Evolutionary conservation across 1,140 invertebrate species (phyloP).

Genomic region (Marisa cornuarietis): DNA sequence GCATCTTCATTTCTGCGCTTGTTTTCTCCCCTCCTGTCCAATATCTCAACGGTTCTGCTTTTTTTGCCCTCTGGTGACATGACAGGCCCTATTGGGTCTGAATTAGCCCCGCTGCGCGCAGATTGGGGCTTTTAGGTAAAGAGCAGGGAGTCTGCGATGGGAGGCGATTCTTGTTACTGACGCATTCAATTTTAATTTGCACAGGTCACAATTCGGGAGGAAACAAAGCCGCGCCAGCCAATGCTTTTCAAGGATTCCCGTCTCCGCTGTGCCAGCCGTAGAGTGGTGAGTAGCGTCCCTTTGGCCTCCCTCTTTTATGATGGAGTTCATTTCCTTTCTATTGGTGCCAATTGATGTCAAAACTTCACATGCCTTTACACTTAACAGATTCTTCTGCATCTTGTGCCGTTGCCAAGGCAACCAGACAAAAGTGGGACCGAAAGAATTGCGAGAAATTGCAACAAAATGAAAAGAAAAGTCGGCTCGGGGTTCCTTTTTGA

Average conservation of each 20-base stretch:
- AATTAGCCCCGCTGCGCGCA: constrained; percentile 20
- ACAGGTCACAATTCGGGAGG: constrained; percentile 31
- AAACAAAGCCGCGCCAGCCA: constrained; percentile 26
- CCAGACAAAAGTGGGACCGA: constrained; percentile 22
- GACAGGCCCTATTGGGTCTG: constrained; percentile 23
- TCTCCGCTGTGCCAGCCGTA: constrained; percentile 17
- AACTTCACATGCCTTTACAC: constrained; percentile 37
- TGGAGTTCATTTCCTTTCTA: constrained; percentile 36
- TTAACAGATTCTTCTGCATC: constrained; percentile 28
- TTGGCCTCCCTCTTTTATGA: constrained; percentile 32
- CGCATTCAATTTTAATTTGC: constrained; percentile 37
- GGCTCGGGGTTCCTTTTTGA: neutral
- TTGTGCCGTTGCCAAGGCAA: constrained; percentile 34
- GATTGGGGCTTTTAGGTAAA: constrained; percentile 23
- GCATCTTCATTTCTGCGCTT: neutral
- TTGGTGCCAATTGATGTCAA: constrained; percentile 36
- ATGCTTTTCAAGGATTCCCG: constrained; percentile 14
- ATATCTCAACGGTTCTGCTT: constrained; percentile 10
- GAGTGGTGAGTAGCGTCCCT: constrained; percentile 20
- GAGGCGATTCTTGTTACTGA: constrained; percentile 22
- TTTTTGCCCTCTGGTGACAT: constrained; percentile 13
- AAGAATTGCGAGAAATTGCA: constrained; percentile 27
- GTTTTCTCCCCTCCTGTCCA: constrained; percentile 14
- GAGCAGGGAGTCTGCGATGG: neutral
- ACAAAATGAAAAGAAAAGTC: constrained; percentile 33